A percentile compares a stretch with the other conserved stretches of the same genome.
Conservation (phyloP, 2,797 vertebrate species). For the Lindbergichthys nudifrons region DNA sequence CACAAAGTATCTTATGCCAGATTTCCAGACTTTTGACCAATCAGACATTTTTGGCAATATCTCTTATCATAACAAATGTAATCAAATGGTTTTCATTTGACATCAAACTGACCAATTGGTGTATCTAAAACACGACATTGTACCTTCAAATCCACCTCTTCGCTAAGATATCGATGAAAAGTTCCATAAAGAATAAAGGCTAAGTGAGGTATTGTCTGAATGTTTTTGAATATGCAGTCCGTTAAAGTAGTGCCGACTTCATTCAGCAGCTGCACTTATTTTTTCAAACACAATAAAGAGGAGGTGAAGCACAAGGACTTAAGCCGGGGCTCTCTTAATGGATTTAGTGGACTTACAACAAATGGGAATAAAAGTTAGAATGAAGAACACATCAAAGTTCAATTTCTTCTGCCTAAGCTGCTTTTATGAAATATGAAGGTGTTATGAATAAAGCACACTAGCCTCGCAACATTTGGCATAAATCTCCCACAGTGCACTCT, state of each 20-base stretch:
- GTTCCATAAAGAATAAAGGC: background rate
- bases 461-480: conserved; percentile 57
- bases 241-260: background rate
- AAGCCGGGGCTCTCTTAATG: conserved; percentile 19
- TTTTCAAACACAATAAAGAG: conserved; percentile 24
- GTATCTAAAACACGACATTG: too few species aligned
- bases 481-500: conserved; percentile 48
- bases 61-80: too few species aligned
- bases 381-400: conserved; percentile 55
- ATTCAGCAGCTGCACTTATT: conserved; percentile 13
- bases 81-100: too few species aligned
- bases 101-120: too few species aligned
- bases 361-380: conserved; percentile 50
- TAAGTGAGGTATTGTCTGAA: background rate
- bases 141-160: background rate
- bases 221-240: conserved; percentile 13
- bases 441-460: conserved; percentile 56
- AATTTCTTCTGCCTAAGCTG: conserved; percentile 54
- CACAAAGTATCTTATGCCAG: too few species aligned
- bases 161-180: background rate
- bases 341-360: conserved; percentile 49
- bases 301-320: conserved; percentile 46
- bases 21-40: too few species aligned
- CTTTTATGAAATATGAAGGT: conserved; percentile 65
- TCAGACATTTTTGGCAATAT: too few species aligned